Percentiles rank a stretch among this genome's conserved stretches.
These are phyloP conservation scores for Eugnorisma glareosa DNA, from an alignment of 2,888 invertebrate species.

Conservation along the genomic window DNA sequence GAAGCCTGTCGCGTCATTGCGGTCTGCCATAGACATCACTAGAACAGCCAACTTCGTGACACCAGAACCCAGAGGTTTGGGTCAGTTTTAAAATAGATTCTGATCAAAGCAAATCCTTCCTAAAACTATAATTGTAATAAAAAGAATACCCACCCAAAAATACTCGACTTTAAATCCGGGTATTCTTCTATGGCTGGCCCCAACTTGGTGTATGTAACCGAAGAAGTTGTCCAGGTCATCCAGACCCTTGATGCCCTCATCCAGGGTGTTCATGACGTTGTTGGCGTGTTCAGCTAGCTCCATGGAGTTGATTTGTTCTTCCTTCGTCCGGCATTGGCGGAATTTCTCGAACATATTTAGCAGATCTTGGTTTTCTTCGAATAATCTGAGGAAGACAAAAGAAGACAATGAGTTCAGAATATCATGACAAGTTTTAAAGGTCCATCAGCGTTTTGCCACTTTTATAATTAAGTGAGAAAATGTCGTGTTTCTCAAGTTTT, in stretches of 20 bases:
- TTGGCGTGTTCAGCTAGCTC: constrained; percentile 96
- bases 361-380: constrained; percentile 95
- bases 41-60: no score
- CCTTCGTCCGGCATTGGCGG: constrained; percentile 94
- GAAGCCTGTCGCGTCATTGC: no score
- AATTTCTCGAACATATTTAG: constrained; percentile 95
- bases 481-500: not conserved
- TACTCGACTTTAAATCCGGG: constrained; percentile 96
- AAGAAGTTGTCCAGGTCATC: constrained; percentile 96
- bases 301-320: constrained; percentile 95
- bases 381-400: constrained; percentile 91
- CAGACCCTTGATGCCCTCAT: constrained; percentile 96
- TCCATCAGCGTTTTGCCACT: not conserved
- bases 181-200: constrained; percentile 95
- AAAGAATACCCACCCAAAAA: constrained; percentile 94
- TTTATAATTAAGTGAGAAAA: not conserved
- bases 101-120: no score
- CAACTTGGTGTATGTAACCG: constrained; percentile 95
- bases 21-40: no score
- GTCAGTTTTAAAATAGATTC: no score
- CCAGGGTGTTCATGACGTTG: constrained; percentile 96
- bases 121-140: not conserved
- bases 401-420: not conserved
- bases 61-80: no score
- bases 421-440: not conserved